phyloP scores from a whole-genome alignment of 2,797 vertebrate species.

The Macropus fuliginosus region DNA sequence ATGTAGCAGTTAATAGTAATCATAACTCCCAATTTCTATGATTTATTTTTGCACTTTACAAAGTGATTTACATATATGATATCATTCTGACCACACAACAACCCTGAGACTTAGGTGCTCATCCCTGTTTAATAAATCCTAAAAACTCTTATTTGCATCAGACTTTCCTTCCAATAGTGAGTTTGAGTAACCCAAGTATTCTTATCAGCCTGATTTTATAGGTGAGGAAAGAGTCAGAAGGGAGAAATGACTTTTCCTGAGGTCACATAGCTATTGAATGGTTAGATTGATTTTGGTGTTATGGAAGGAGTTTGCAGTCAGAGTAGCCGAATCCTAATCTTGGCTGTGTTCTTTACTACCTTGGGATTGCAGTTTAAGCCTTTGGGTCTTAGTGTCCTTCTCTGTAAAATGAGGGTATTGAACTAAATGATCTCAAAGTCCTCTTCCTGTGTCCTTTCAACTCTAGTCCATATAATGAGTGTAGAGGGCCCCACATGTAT shows the following conservation, averaged over 20 bases:
- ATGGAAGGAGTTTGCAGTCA: background rate
- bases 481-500: background rate
- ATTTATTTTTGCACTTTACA: background rate
- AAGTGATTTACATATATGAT: background rate
- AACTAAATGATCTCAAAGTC: background rate
- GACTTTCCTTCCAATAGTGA: background rate
- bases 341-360: background rate
- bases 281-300: background rate
- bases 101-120: background rate
- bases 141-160: background rate
- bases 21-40: background rate
- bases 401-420: background rate
- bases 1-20: slow-evolving; percentile 27
- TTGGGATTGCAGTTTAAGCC: background rate
- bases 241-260: background rate
- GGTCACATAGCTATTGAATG: background rate
- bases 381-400: background rate
- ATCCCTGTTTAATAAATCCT: background rate
- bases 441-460: background rate
- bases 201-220: background rate
- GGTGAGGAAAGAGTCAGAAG: background rate
- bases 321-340: fast-evolving
- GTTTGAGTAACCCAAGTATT: background rate
- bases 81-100: background rate
- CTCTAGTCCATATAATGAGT: background rate